Evolutionary conservation across 2,888 invertebrate genomes (phyloP).

Genomic region (Uropetala carovei): DNA sequence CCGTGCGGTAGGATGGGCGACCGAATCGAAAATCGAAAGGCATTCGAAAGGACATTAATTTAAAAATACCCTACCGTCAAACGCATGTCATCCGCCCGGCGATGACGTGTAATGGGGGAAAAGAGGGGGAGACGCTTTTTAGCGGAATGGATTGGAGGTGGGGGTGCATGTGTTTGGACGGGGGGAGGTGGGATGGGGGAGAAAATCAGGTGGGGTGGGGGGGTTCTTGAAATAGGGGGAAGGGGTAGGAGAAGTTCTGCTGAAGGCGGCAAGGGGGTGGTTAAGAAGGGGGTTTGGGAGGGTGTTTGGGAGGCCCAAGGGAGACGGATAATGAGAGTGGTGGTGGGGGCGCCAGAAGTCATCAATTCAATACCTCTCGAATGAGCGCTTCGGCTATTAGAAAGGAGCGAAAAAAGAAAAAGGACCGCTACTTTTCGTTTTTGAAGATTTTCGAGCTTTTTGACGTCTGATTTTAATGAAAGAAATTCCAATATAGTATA

Average conservation of each 20-base stretch:
- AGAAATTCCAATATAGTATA: neutral
- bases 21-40: slow-evolving; percentile 60
- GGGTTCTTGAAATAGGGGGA: slow-evolving; percentile 66
- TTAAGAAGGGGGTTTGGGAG: neutral
- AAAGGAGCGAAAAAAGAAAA: slow-evolving; percentile 33
- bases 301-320: slow-evolving; percentile 55
- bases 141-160: neutral
- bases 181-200: slow-evolving; percentile 65
- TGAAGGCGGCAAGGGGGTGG: no score
- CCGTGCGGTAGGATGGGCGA: slow-evolving; percentile 32
- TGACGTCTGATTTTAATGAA: neutral
- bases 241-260: neutral
- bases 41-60: slow-evolving; percentile 60
- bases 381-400: slow-evolving; percentile 33
- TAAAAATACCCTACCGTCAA: slow-evolving; percentile 64
- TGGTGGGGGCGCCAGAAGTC: slow-evolving; percentile 8
- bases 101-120: slow-evolving; percentile 55
- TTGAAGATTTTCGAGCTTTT: neutral
- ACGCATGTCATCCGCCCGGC: slow-evolving; percentile 51
- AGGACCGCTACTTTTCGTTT: neutral
- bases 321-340: slow-evolving; percentile 57
- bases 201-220: slow-evolving; percentile 66
- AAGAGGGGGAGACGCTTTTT: neutral
- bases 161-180: neutral
- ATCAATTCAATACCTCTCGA: slow-evolving; percentile 62